These are phyloP conservation scores for Heterocephalus glaber DNA, from an alignment of 2,113 vertebrate species.

Conservation along the genomic window DNA sequence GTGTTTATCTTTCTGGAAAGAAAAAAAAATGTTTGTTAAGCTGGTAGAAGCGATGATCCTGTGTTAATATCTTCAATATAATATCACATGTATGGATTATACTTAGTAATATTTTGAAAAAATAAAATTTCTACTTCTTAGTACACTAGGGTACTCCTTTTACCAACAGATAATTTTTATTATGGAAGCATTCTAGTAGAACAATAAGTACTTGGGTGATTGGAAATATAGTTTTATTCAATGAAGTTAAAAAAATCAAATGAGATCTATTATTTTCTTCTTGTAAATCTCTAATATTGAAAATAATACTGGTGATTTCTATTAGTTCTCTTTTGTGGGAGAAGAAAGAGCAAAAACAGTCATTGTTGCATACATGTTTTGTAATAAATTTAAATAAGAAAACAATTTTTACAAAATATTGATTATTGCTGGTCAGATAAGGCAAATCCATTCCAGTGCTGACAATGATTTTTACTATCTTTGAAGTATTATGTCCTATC, in stretches of 20 bases:
- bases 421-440: not conserved
- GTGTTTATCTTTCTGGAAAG: not conserved
- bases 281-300: not conserved
- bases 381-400: constrained; percentile 1
- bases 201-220: not conserved
- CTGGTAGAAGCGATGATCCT: no score
- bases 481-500: not conserved
- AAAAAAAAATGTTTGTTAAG: not conserved
- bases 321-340: not conserved
- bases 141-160: not conserved
- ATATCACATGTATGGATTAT: no score
- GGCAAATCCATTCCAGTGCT: not conserved
- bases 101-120: not conserved
- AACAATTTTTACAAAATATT: not conserved
- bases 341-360: not conserved
- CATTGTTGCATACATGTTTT: not conserved
- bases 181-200: not conserved
- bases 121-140: not conserved
- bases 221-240: not conserved
- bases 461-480: not conserved
- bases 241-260: not conserved
- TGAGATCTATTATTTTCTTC: not conserved
- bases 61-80: not conserved
- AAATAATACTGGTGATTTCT: not conserved
- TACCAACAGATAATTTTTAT: not conserved